Base-by-base conservation (phyloP, 2,888 invertebrate genomes). In the Phrixothrix hirtus region DNA sequence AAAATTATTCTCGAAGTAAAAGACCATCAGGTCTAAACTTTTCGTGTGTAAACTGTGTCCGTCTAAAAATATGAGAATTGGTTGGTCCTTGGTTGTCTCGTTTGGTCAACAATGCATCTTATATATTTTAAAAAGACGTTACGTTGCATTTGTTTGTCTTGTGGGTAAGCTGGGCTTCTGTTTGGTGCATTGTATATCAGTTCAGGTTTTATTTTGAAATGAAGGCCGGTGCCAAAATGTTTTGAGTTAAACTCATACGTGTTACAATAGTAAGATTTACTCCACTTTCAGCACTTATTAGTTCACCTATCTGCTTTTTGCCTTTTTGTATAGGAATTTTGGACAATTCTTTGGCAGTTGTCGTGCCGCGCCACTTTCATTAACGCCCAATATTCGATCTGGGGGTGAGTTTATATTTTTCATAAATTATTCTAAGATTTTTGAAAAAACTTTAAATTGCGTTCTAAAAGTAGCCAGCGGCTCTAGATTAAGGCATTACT, bases 271-370 rank as follows among this genome's bases (percentile, higher is more conserved):
- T 32, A 12, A 32, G 13, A 32, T 32, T 32, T 11, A 32, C 32
- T 32, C 32, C 32, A 5, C 32, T 32, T 14, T 32, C 32, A 5
- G 32, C 32, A 13, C 32, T 32, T 13, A n/a, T 32, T 14, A 32
- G 11, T 10, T 14, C 32, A 13, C 32, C 32, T 3, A 32, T 5
- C 11, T 32, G 32, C 11, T 13, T 32, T 14, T 32, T 32, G 14
- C 32, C 32, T 32, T 13, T 32, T 13, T 32, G 13, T 3, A 14
- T n/a, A 13, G 13, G 29, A 5, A 29, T 29, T 29, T 29, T 32
- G 11, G 14, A 32, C n/a, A n/a, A n/a, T n/a, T n/a, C n/a, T n/a
- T n/a, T n/a, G n/a, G 13, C 32, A 2, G 32, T 32, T 13, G 32
- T 32, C 7, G 13, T 5, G 2, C 32, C 32, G 32, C n/a, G n/a